phyloP scores from a whole-genome alignment of 53 echinoderm and acorn worm species.

The Antedon mediterranea region DNA sequence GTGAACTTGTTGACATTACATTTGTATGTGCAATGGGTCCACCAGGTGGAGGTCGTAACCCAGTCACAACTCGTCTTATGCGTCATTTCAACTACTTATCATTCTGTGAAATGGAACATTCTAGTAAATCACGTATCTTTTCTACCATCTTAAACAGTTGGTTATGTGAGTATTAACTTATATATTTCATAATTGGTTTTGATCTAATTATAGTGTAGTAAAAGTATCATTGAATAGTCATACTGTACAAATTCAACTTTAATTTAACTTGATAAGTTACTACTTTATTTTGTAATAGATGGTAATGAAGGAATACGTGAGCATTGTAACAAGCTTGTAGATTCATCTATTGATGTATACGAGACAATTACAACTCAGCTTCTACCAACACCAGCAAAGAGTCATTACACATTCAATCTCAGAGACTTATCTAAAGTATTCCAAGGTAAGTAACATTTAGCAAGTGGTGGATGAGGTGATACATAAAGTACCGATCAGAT shows the following conservation, averaged over 20 bases:
- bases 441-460: constrained; percentile 91
- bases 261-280: no score
- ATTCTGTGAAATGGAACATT: constrained; percentile 92
- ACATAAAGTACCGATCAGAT: no score
- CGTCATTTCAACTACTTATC: constrained; percentile 85
- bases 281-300: no score
- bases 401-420: constrained; percentile 98
- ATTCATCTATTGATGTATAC: constrained; percentile 74
- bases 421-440: constrained; percentile 92
- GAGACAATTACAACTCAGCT: constrained; percentile 94
- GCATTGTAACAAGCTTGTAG: constrained; percentile 35
- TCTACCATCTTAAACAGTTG: constrained; percentile 81
- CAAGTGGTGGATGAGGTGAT: no score
- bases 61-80: constrained; percentile 60
- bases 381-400: constrained; percentile 92
- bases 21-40: constrained; percentile 98
- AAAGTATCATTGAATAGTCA: no score
- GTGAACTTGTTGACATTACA: constrained; percentile 89
- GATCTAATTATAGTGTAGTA: no score
- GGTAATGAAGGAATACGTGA: constrained; percentile 17
- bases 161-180: constrained; percentile 42
- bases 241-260: not conserved
- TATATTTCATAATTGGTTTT: not conserved
- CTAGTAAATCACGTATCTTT: constrained; percentile 84
- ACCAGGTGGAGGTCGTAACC: constrained; percentile 93